Evolutionary conservation across 2,888 invertebrate genomes (phyloP), one percentile per base, ranked within the genome.

Genomic region (Hartigia nigra): DNA sequence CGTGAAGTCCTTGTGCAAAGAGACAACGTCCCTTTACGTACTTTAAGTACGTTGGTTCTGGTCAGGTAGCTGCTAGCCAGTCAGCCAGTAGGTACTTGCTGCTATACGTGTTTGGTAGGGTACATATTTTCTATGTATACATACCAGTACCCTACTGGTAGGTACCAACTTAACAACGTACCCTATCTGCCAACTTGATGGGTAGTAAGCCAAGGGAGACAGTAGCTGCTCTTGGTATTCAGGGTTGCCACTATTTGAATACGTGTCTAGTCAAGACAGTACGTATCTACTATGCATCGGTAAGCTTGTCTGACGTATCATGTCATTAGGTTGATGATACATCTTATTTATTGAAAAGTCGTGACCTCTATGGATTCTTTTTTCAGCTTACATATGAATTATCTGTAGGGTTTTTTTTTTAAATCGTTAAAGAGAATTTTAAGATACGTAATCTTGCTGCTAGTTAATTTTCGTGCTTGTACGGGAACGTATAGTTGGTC

Each of bases 1-100:
- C 75, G 75, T 75, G 75, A 37, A 75, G 75, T 31, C 34, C 31
- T 75, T 75, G 75, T 75, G 75, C 36, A 75, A 75, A 31, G 36
- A 75, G 37, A 12, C 31, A 34, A n/a, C 23, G 36, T 72, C 32
- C 72, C 32, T 72, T 72, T 72, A 72, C 72, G 72, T 72, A 72
- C 72, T 55, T 55, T 55, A 23, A 55, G 55, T 55, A 23, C 55
- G 55, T 55, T 55, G 55, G 23, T 55, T 55, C 55, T 55, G 55
- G 55, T 55, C 55, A 55, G 55, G 55, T 55, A 55, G 55, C 55
- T 23, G 55, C 55, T 23, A 55, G 23, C 23, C 55, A 55, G 55
- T 9, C 9, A 55, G 55, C 55, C 2, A 23, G 55, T 55, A 55
- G 55, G 23, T 55, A 55, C 55, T 55, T 23, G 55, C 55, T 55